Evolutionary conservation across 2,888 invertebrate genomes (phyloP).

Genomic region (Drosophila pegasa): DNA sequence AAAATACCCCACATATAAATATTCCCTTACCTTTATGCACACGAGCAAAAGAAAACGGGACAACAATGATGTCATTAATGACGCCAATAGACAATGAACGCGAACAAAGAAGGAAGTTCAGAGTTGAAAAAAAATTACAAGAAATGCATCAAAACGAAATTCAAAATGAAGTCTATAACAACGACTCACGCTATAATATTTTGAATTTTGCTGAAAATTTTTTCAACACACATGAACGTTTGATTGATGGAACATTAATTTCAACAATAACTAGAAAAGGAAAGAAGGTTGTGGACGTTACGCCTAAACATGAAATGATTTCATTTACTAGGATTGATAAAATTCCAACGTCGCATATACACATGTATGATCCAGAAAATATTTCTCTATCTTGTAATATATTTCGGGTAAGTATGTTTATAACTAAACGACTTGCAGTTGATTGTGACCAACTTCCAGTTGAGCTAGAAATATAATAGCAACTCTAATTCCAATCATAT

Average conservation of each 20-base stretch:
- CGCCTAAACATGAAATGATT: slow-evolving; percentile 97
- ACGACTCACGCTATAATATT: slow-evolving; percentile 91
- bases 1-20: slow-evolving; percentile 3
- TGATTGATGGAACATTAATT: slow-evolving; percentile 94
- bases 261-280: slow-evolving; percentile 92
- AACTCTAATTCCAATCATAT: too few relatives aligned
- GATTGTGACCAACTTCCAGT: too few relatives aligned
- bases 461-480: too few relatives aligned
- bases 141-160: slow-evolving; percentile 88
- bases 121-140: slow-evolving; percentile 94
- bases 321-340: slow-evolving; percentile 94
- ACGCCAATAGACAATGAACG: slow-evolving; percentile 86
- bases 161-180: slow-evolving; percentile 84
- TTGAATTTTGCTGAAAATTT: slow-evolving; percentile 97
- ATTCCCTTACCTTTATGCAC: background rate
- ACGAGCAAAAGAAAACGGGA: slow-evolving; percentile 17
- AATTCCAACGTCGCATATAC: slow-evolving; percentile 96
- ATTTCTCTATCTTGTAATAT: slow-evolving; percentile 94
- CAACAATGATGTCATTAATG: background rate
- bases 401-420: slow-evolving; percentile 90
- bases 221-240: slow-evolving; percentile 95
- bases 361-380: slow-evolving; percentile 97
- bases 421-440: too few relatives aligned
- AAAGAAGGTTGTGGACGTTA: slow-evolving; percentile 90
- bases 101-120: slow-evolving; percentile 92